phyloP scores from a whole-genome alignment of 2,888 invertebrate genomes.

The Graphium colonna region DNA sequence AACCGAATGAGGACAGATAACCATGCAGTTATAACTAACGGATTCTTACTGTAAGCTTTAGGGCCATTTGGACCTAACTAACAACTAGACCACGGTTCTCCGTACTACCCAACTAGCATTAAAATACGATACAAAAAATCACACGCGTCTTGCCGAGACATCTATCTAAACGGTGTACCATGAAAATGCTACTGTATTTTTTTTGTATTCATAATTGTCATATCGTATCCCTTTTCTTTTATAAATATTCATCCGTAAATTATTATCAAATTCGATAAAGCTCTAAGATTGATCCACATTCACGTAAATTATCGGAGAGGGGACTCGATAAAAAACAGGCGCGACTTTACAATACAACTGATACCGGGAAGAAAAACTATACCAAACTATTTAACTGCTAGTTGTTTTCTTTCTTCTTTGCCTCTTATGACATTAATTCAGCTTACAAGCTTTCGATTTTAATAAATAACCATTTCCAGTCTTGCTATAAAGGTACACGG shows the following conservation, averaged over 20 bases:
- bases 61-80: constrained; percentile 57
- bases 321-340: constrained; percentile 38
- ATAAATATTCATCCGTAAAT: constrained; percentile 74
- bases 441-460: constrained; percentile 21
- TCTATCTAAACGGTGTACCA: constrained; percentile 66
- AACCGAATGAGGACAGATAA: constrained; percentile 58
- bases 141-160: constrained; percentile 62
- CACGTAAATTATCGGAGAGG: constrained; percentile 61
- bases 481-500: constrained; percentile 42
- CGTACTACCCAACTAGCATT: constrained; percentile 68
- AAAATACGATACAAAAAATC: constrained; percentile 65
- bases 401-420: not conserved
- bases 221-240: constrained; percentile 43
- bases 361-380: constrained; percentile 33
- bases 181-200: constrained; percentile 45
- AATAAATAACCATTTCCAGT: constrained; percentile 43
- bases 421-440: constrained; percentile 27
- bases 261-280: constrained; percentile 80
- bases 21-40: constrained; percentile 55
- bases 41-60: constrained; percentile 70
- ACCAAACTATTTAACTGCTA: no score
- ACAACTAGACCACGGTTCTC: constrained; percentile 19
- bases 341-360: constrained; percentile 21
- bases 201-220: constrained; percentile 35
- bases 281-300: constrained; percentile 79